Base-by-base conservation (phyloP, 2,888 invertebrate species). In the Vandiemenella viatica region DNA sequence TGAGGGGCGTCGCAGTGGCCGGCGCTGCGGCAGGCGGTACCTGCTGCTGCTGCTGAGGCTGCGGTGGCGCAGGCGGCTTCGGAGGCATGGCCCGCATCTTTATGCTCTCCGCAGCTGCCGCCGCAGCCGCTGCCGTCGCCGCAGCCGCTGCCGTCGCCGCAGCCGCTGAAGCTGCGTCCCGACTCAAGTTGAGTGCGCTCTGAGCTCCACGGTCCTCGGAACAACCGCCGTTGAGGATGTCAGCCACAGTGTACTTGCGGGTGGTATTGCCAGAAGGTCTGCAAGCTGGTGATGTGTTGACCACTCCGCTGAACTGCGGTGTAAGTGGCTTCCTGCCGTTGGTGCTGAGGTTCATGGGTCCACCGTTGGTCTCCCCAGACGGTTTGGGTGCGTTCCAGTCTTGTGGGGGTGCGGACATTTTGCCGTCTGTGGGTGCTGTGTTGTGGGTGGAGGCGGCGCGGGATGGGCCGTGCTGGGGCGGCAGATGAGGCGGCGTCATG, bases 71-170 rank as follows among this genome's bases (percentile, higher is more conserved):
- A 2, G 32, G 32, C 0, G 88, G 88, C 59, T 77, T 76, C 0
- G 84, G 77, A 16, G 83, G 81, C 83, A 82, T 78, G 61, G 84
- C 85, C 10, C 32, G 32, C n/a, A n/a, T 13, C 32, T 32, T 32
- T 2, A 32, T 10, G n/a, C 13, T n/a, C 32, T 32, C 42, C 23
- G 56, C 62, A 10, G 10, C 13, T n/a, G 10, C n/a, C 32, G 32
- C n/a, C 32, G n/a, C n/a, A n/a, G n/a, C n/a, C n/a, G n/a, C n/a
- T n/a, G n/a, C n/a, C n/a, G n/a, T n/a, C n/a, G 44, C 13, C 48
- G 38, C n/a, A n/a, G n/a, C n/a, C n/a, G n/a, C n/a, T n/a, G n/a
- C n/a, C n/a, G n/a, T n/a, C n/a, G n/a, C n/a, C n/a, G n/a, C n/a
- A n/a, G n/a, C n/a, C 58, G 57, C 0, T 58, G 62, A 57, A 8